Base-by-base conservation (phyloP, 1,140 invertebrate genomes). In the Papilio aristodemus region DNA sequence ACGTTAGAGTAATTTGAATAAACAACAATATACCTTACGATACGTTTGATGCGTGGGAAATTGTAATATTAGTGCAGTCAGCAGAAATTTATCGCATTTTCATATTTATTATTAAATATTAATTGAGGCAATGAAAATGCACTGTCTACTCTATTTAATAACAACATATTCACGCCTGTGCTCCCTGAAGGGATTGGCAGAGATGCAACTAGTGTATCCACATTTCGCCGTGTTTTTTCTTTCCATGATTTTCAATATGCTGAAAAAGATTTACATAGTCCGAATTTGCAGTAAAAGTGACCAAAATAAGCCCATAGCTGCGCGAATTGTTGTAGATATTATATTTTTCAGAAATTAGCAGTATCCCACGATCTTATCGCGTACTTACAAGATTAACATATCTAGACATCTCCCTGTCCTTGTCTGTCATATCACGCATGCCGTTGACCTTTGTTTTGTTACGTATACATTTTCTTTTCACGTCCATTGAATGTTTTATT, bases 371-470 rank as follows among this genome's bases (percentile, higher is more conserved):
- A 46, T 46, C 41, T 46, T 46, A 46, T 46, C 41, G 41, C 19
- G 41, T 46, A 46, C 41, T 46, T 46, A 17, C 19, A 46, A 46
- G 41, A 46, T 46, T 46, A 46, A 46, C 41, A 46, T 46, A 46
- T 46, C 41, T 46, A 46, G 14, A 46, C n/a, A 46, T 46, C 14
- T 46, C 14, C 14, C 14, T 19, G 41, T 46, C 41, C 41, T 46
- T 46, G 41, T 46, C 41, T 46, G 6, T 46, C 19, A 19, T 46
- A 46, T 46, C n/a, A n/a, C 41, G 14, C 14, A 46, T 17, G 41
- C n/a, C 41, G 14, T 46, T 46, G 41, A 46, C 41, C 41, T 46
- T 46, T 46, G 41, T 46, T 46, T 46, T 46, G 14, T 46, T 46
- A 17, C 41, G 41, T 8, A 46, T 46, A 46, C 41, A 46, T 46